Conservation (phyloP, 1,140 invertebrate species). For the Ostrea edulis region DNA sequence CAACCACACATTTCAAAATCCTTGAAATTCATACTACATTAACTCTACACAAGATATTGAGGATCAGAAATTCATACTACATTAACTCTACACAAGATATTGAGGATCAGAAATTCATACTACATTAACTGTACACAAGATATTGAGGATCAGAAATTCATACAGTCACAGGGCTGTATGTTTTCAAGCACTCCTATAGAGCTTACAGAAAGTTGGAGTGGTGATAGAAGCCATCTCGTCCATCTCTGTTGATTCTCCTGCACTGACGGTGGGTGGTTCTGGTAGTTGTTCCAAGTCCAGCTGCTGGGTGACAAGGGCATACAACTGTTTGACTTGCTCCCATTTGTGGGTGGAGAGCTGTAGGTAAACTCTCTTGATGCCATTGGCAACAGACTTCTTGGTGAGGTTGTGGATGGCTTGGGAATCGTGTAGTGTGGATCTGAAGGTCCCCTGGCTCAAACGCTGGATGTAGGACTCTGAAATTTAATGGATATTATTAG, state of each 20-base stretch:
- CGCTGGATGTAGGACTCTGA: constrained; percentile 32
- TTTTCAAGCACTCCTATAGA: too few species aligned
- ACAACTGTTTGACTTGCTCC: constrained; percentile 26
- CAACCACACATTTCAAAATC: too few species aligned
- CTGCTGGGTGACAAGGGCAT: constrained; percentile 41
- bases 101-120: too few species aligned
- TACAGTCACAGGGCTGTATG: too few species aligned
- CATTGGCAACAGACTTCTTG: constrained; percentile 44
- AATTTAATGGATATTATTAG: neutral
- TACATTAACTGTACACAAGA: too few species aligned
- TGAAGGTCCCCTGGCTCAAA: neutral
- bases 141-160: too few species aligned
- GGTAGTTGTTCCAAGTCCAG: neutral
- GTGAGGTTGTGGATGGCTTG: neutral
- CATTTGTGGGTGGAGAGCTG: constrained; percentile 12
- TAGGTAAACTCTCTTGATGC: constrained; percentile 39
- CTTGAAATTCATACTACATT: too few species aligned
- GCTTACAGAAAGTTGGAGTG: neutral
- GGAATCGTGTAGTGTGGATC: neutral
- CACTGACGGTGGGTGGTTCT: constrained; percentile 21
- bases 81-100: too few species aligned
- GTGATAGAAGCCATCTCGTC: neutral
- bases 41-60: too few species aligned
- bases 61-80: too few species aligned
- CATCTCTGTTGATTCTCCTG: neutral